Evolutionary conservation across 2,113 vertebrate genomes (phyloP).

Genomic region (Odocoileus hemionus): DNA sequence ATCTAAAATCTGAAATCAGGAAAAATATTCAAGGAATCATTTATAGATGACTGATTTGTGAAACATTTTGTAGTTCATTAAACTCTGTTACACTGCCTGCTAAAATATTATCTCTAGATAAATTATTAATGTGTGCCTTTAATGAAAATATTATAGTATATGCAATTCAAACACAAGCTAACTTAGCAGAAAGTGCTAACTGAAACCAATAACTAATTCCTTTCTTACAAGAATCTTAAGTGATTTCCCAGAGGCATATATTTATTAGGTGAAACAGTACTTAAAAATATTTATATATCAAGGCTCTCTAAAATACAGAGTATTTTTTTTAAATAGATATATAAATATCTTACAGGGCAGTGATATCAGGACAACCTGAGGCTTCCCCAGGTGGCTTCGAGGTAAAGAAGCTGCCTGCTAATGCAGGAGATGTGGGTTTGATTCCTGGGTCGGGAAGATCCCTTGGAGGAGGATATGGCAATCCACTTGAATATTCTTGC

Average conservation of each 20-base stretch:
- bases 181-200: neutral
- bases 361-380: neutral
- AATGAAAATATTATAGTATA: slow-evolving; percentile 3
- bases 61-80: slow-evolving; percentile 18
- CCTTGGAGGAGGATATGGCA: neutral
- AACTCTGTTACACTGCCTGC: neutral
- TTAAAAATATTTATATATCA: neutral
- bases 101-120: slow-evolving; percentile 28
- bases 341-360: neutral
- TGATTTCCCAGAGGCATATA: neutral
- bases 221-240: neutral
- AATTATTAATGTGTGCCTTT: neutral
- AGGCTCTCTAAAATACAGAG: neutral
- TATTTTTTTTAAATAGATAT: neutral
- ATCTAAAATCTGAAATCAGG: neutral
- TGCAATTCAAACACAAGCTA: neutral
- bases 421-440: neutral
- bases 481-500: neutral
- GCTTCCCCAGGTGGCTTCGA: neutral
- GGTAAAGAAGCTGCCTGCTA: neutral
- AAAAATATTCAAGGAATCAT: slow-evolving; percentile 17
- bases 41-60: slow-evolving; percentile 10
- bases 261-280: neutral
- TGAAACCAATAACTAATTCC: neutral
- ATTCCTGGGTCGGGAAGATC: neutral